Conservation (phyloP, 2,888 invertebrate genomes). For the Theristus sp. region DNA sequence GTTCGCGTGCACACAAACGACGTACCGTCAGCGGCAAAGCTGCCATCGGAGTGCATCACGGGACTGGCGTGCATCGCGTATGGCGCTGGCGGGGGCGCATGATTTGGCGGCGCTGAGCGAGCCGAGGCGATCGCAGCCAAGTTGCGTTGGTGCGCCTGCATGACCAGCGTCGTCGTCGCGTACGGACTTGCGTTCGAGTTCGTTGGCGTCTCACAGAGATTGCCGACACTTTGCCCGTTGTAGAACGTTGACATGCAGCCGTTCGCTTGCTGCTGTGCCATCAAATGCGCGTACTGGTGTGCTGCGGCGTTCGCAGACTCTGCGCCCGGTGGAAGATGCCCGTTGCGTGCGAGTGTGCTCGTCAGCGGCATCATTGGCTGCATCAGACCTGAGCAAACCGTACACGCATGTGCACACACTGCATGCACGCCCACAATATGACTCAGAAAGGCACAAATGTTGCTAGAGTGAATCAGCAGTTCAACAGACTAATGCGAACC, state of each 20-base stretch:
- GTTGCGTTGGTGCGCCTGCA: conserved; percentile 9
- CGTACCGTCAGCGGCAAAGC: too few relatives aligned
- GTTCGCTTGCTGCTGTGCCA: conserved; percentile 3
- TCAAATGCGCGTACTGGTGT: not conserved
- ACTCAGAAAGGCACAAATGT: too few relatives aligned
- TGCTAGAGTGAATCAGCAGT: too few relatives aligned
- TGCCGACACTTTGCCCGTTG: conserved; percentile 11
- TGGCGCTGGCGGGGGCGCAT: not conserved
- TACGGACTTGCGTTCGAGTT: conserved; percentile 27
- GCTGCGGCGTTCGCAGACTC: conserved; percentile 19
- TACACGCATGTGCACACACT: too few relatives aligned
- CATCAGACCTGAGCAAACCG: too few relatives aligned
- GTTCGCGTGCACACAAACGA: too few relatives aligned
- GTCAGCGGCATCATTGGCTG: not conserved
- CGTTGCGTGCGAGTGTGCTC: not conserved
- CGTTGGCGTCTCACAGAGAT: too few relatives aligned
- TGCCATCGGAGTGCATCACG: too few relatives aligned
- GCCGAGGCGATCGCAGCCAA: not conserved
- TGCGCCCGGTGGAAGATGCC: conserved; percentile 4
- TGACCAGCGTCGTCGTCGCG: conserved; percentile 24
- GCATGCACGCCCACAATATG: too few relatives aligned
- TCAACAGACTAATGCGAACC: too few relatives aligned
- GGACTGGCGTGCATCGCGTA: too few relatives aligned
- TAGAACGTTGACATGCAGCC: conserved; percentile 18
- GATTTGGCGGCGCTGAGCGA: not conserved